Evolutionary conservation across 2,888 invertebrate genomes (phyloP).

Genomic region (Acrocyrtus sp.): DNA sequence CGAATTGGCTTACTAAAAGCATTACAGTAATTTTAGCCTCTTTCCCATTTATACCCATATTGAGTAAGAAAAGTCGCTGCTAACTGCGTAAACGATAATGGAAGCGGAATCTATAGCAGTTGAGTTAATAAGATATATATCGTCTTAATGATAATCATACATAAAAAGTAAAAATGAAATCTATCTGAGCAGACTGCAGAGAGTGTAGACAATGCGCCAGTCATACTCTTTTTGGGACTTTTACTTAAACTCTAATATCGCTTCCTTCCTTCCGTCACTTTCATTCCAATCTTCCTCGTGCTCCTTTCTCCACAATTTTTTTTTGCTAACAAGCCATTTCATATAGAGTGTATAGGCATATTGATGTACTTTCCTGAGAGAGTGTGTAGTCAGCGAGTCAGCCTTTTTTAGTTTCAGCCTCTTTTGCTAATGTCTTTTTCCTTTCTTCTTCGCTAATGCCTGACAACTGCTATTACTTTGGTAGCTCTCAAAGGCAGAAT

Average conservation of each 20-base stretch:
- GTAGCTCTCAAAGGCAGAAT: slow-evolving; percentile 16
- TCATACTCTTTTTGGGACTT: slow-evolving; percentile 32
- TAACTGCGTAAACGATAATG: slow-evolving; percentile 5
- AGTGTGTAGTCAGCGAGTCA: too few species aligned
- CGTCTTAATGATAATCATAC: slow-evolving; percentile 29
- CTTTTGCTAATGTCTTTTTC: not conserved
- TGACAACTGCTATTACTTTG: slow-evolving; percentile 6
- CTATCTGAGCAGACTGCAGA: too few species aligned
- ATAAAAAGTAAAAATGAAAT: not conserved
- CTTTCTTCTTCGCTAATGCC: too few species aligned
- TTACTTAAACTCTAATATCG: slow-evolving; percentile 35
- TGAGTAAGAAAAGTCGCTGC: too few species aligned
- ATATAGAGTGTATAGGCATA: too few species aligned
- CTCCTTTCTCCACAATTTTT: too few species aligned
- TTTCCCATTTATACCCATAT: too few species aligned
- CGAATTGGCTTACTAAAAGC: slow-evolving; percentile 43
- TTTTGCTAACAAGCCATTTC: too few species aligned
- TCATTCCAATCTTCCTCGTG: too few species aligned
- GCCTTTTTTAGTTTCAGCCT: not conserved
- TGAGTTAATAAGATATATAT: slow-evolving; percentile 36
- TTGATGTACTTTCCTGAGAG: too few species aligned
- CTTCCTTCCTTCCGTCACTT: slow-evolving; percentile 29
- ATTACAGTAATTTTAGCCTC: slow-evolving; percentile 36
- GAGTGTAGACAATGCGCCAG: too few species aligned
- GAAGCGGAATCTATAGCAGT: slow-evolving; percentile 15